These are phyloP conservation scores for Drosophila triauraria DNA, from an alignment of 1,140 invertebrate species.

Conservation along the genomic window DNA sequence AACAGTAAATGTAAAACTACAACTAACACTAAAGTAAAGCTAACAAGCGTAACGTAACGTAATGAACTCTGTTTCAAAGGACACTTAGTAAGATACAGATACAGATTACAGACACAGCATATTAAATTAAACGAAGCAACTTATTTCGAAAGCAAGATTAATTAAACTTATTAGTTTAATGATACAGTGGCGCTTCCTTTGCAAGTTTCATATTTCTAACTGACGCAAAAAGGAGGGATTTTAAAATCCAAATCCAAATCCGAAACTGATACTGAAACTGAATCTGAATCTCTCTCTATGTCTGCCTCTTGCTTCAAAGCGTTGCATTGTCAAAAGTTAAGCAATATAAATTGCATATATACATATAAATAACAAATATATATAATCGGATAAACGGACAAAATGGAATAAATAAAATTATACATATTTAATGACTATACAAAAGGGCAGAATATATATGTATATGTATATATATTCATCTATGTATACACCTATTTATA, in stretches of 20 bases:
- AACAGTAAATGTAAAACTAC: slow-evolving; percentile 43
- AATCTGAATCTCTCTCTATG: slow-evolving; percentile 61
- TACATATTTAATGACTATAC: slow-evolving; percentile 77
- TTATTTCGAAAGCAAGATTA: slow-evolving; percentile 18
- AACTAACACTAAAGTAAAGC: slow-evolving; percentile 47
- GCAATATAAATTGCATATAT: slow-evolving; percentile 76
- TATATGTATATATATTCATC: slow-evolving; percentile 59
- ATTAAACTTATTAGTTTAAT: slow-evolving; percentile 54
- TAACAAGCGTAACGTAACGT: slow-evolving; percentile 45
- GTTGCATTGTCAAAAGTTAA: slow-evolving; percentile 79
- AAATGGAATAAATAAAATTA: slow-evolving; percentile 57
- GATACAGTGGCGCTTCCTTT: slow-evolving; percentile 79
- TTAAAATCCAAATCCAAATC: not conserved
- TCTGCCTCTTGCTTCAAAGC: slow-evolving; percentile 73
- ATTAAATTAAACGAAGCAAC: slow-evolving; percentile 42
- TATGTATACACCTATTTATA: slow-evolving; percentile 71
- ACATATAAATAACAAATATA: slow-evolving; percentile 56
- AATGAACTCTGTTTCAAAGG: slow-evolving; percentile 57
- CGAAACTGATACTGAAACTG: slow-evolving; percentile 22
- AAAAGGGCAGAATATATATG: slow-evolving; percentile 58
- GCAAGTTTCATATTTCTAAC: slow-evolving; percentile 76
- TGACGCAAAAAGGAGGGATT: slow-evolving; percentile 35
- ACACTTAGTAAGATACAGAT: slow-evolving; percentile 66
- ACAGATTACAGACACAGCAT: slow-evolving; percentile 47
- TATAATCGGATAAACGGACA: slow-evolving; percentile 13